Evolutionary conservation across 64 coral and sea anemone genomes (phyloP).

Genomic region (Cladopsammia gracilis): DNA sequence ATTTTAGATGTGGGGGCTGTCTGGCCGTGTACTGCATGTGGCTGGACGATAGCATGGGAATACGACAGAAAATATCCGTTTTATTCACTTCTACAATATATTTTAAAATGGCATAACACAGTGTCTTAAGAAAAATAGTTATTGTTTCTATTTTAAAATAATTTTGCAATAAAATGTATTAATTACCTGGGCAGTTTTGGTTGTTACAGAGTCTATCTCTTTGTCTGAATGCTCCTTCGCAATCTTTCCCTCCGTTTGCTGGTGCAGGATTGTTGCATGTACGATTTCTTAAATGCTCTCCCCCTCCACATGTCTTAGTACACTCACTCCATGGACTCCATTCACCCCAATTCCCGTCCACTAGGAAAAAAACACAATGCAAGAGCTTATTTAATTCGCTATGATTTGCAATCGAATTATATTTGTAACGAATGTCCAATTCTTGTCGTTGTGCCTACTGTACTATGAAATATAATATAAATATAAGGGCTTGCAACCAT

Average conservation of each 20-base stretch:
- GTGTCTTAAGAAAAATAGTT: no score
- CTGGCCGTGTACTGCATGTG: no score
- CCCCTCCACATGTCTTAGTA: slow-evolving; percentile 29
- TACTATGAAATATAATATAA: no score
- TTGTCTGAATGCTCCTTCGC: slow-evolving; percentile 20
- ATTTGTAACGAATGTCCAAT: no score
- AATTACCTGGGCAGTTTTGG: slow-evolving; percentile 17
- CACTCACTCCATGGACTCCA: slow-evolving; percentile 48
- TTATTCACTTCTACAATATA: no score
- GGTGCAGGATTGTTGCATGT: slow-evolving; percentile 58
- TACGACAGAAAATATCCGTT: no score
- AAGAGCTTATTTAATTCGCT: not conserved
- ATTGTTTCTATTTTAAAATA: not conserved
- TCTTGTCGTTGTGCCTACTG: no score
- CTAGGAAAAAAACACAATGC: slow-evolving; percentile 1
- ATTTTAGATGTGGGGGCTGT: no score
- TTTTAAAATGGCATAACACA: no score
- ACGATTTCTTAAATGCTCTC: slow-evolving; percentile 15
- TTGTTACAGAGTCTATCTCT: not conserved
- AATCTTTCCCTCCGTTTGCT: slow-evolving; percentile 45
- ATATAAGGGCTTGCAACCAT: no score
- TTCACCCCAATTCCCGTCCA: slow-evolving; percentile 62
- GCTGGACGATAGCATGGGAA: no score
- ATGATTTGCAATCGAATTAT: not conserved
- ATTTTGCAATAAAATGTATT: not conserved